phyloP scores from a whole-genome alignment of 92 coral and sea anemone species.

The Umimayanthus chanpuru region DNA sequence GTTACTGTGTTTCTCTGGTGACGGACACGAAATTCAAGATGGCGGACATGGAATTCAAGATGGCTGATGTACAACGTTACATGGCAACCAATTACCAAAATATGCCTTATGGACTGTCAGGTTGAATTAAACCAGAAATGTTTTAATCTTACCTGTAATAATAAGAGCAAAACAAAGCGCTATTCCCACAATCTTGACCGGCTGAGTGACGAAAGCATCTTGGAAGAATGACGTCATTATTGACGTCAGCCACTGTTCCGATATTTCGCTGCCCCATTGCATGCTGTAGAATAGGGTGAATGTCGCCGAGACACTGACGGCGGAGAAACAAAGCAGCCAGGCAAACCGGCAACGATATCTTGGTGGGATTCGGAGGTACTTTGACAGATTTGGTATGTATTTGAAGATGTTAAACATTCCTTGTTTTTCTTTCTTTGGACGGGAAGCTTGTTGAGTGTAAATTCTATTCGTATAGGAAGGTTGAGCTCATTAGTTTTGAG shows the following conservation, averaged over 20 bases:
- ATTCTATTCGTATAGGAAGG: neutral
- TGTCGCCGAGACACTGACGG: constrained; percentile 53
- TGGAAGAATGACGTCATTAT: constrained; percentile 85
- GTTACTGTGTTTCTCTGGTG: too few species aligned
- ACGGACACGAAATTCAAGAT: too few species aligned
- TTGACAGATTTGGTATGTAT: constrained; percentile 3
- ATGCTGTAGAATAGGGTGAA: constrained; percentile 80
- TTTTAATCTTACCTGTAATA: constrained; percentile 24
- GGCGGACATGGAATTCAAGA: too few species aligned
- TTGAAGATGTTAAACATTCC: constrained; percentile 10
- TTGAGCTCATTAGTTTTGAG: neutral
- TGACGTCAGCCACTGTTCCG: constrained; percentile 84
- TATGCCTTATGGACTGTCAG: too few species aligned
- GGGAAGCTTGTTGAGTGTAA: neutral
- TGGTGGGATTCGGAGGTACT: constrained; percentile 29
- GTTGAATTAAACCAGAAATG: too few species aligned
- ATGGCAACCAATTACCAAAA: too few species aligned
- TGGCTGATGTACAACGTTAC: too few species aligned
- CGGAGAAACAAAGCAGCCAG: constrained; percentile 65
- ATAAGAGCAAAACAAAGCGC: constrained; percentile 64
- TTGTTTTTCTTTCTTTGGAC: neutral
- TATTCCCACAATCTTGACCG: constrained; percentile 71
- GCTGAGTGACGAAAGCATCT: constrained; percentile 85
- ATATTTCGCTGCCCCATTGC: constrained; percentile 82
- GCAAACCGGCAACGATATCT: constrained; percentile 51